These are phyloP conservation scores for Drosophila bunnanda DNA, from an alignment of 2,888 invertebrate genomes.

Conservation along the genomic window DNA sequence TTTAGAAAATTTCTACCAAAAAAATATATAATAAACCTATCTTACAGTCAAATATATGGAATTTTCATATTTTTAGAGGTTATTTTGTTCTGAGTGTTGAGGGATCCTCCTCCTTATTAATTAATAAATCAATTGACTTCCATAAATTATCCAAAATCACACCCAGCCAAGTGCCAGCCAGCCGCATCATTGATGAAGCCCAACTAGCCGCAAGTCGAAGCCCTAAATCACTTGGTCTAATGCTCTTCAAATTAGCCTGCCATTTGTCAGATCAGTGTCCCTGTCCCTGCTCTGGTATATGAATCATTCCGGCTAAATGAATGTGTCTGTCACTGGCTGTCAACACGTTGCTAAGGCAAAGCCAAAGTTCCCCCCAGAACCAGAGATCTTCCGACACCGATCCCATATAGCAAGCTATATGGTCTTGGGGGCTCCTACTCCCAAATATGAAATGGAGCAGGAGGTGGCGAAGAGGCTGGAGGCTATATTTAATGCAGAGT, in stretches of 20 bases:
- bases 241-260: conserved; percentile 62
- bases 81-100: neutral
- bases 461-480: conserved; percentile 33
- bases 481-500: conserved; percentile 75
- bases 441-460: conserved; percentile 73
- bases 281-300: conserved; percentile 47
- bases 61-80: neutral
- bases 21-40: neutral
- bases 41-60: too few species aligned
- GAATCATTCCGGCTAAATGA: conserved; percentile 78
- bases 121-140: conserved; percentile 3
- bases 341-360: conserved; percentile 70
- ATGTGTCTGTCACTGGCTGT: conserved; percentile 80
- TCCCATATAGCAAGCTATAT: conserved; percentile 16
- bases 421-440: conserved; percentile 47
- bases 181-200: conserved; percentile 43
- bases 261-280: conserved; percentile 52
- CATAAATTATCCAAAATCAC: conserved; percentile 19
- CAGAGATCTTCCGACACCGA: conserved; percentile 29
- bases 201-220: conserved; percentile 27
- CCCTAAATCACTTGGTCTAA: conserved; percentile 69
- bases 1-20: neutral
- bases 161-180: conserved; percentile 19
- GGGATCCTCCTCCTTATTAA: neutral
- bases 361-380: conserved; percentile 39